These are phyloP conservation scores for Peribatodes rhomboidaria DNA, from an alignment of 2,888 invertebrate genomes.

Conservation along the genomic window DNA sequence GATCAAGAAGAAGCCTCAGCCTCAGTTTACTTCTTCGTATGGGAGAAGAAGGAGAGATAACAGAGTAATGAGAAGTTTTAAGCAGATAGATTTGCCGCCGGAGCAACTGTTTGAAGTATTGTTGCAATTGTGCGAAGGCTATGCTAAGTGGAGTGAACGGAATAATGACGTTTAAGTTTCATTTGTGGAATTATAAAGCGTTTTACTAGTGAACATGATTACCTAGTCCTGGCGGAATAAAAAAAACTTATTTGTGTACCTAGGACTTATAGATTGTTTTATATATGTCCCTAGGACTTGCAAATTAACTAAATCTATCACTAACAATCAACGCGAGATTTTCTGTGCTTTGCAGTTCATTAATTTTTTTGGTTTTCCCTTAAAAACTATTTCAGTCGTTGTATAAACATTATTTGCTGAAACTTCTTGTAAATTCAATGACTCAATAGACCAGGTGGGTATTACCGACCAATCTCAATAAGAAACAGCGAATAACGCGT, in stretches of 20 bases:
- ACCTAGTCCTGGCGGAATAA: too few species aligned
- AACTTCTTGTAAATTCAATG: constrained; percentile 31
- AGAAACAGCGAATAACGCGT: constrained; percentile 62
- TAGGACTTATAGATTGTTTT: too few species aligned
- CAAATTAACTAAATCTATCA: too few species aligned
- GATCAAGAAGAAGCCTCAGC: constrained; percentile 78
- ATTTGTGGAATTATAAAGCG: neutral
- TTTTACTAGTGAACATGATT: too few species aligned
- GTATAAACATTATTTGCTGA: constrained; percentile 17
- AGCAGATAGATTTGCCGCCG: constrained; percentile 66
- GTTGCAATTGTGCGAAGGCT: constrained; percentile 85
- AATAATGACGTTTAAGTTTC: constrained; percentile 19
- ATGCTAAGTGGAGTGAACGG: constrained; percentile 79
- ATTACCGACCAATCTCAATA: constrained; percentile 58
- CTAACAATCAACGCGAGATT: neutral
- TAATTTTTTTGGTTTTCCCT: neutral
- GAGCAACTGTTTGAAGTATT: constrained; percentile 84
- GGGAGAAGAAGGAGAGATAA: constrained; percentile 67
- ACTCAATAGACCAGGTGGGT: constrained; percentile 46
- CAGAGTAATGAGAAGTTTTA: constrained; percentile 56
- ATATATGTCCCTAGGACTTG: too few species aligned
- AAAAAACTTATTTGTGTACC: too few species aligned
- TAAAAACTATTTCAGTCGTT: constrained; percentile 1
- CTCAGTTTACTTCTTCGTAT: constrained; percentile 74
- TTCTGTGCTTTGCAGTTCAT: neutral